phyloP scores from a whole-genome alignment of 1,140 invertebrate genomes.

The Campodea augens region DNA sequence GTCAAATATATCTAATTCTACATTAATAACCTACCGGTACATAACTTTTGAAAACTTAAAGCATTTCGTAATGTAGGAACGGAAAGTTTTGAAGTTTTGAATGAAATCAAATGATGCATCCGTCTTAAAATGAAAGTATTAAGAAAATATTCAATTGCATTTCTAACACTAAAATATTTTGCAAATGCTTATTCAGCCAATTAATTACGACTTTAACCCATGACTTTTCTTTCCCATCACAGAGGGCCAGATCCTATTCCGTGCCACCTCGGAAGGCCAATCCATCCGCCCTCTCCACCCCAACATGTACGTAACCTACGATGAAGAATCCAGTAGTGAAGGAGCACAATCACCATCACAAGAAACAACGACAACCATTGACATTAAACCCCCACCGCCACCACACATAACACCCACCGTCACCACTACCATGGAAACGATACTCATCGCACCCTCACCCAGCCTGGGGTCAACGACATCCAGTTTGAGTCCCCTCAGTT shows the following conservation, averaged over 20 bases:
- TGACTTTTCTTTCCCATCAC: too few species aligned
- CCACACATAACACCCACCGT: constrained; percentile 15
- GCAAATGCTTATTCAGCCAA: too few species aligned
- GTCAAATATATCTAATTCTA: too few species aligned
- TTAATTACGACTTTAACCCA: too few species aligned
- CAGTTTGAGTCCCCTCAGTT: constrained; percentile 47
- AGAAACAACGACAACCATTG: constrained; percentile 8
- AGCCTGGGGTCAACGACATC: constrained; percentile 39
- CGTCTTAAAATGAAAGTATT: too few species aligned
- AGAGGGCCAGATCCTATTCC: constrained; percentile 79
- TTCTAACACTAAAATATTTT: too few species aligned
- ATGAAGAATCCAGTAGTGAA: constrained; percentile 71
- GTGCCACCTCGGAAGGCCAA: constrained; percentile 72
- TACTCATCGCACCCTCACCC: constrained; percentile 30
- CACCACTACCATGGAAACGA: constrained; percentile 23
- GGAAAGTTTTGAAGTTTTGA: too few species aligned
- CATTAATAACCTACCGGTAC: too few species aligned
- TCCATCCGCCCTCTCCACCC: constrained; percentile 62
- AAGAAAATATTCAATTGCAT: too few species aligned
- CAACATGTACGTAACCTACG: constrained; percentile 58
- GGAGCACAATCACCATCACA: constrained; percentile 26
- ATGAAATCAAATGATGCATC: too few species aligned
- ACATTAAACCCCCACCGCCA: constrained; percentile 3
- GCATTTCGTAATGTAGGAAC: too few species aligned
- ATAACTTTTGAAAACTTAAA: too few species aligned